A percentile compares a stretch with the other conserved stretches of the same genome.
phyloP scores from a whole-genome alignment of 1,140 invertebrate species.

The Subanguina moxae region DNA sequence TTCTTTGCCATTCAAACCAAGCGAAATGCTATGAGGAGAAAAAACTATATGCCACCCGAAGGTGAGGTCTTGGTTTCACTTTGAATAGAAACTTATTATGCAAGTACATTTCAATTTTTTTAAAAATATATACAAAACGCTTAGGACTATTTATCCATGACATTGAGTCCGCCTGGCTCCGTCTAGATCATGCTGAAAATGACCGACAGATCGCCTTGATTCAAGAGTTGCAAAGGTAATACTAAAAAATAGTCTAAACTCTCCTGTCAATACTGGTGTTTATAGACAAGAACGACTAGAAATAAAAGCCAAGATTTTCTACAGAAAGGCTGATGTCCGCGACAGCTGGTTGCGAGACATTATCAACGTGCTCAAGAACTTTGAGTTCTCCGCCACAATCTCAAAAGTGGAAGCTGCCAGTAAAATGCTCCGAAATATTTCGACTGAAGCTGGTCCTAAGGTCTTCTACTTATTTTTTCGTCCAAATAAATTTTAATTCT shows the following conservation, averaged over 20 bases:
- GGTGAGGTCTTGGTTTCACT: slow-evolving; percentile 63
- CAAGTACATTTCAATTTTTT: neutral
- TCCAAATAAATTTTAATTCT: too few relatives aligned
- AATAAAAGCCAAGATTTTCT: slow-evolving; percentile 90
- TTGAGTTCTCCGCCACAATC: slow-evolving; percentile 78
- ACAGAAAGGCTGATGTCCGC: slow-evolving; percentile 81
- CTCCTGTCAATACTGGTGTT: neutral
- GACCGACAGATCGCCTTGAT: slow-evolving; percentile 83
- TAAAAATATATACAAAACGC: neutral
- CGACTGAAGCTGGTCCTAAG: slow-evolving; percentile 85
- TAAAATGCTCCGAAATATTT: slow-evolving; percentile 96
- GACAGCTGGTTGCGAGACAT: slow-evolving; percentile 95
- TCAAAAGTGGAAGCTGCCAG: slow-evolving; percentile 86
- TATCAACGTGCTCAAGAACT: slow-evolving; percentile 72
- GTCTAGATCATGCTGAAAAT: slow-evolving; percentile 88
- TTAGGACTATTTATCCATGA: slow-evolving; percentile 73
- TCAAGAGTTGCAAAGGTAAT: slow-evolving; percentile 71
- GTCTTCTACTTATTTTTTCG: slow-evolving; percentile 57
- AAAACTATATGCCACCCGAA: slow-evolving; percentile 80
- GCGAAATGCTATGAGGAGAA: slow-evolving; percentile 84
- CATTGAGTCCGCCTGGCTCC: slow-evolving; percentile 84
- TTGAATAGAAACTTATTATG: neutral
- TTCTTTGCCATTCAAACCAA: slow-evolving; percentile 95
- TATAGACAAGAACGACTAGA: slow-evolving; percentile 80
- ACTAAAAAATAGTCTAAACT: neutral